Evolutionary conservation across 2,888 invertebrate genomes (phyloP), one percentile per base, ranked within the genome.

Genomic region (Patella caerulea): DNA sequence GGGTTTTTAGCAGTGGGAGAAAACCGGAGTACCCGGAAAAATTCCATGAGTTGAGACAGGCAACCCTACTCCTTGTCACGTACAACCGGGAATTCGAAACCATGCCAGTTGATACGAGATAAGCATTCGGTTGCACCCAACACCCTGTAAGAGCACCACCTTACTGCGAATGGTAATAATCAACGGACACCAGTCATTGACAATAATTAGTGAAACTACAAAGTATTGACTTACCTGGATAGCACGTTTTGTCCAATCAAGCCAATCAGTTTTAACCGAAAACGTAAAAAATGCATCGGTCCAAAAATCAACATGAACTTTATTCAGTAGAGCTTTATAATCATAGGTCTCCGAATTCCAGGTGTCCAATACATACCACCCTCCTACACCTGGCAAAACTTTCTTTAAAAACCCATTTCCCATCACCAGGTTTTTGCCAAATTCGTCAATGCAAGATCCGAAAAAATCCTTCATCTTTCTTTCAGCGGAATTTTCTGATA

Each of bases 401-500:
- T 84, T 83, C 2, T 84, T 81, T 2, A 88, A 75, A 15, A 88
- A 83, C 0, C 87, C 83, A 15, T 81, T 80, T 0, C 86, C 87
- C 14, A 84, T 82, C 11, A 81, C 77, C 7, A 78, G 78, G 84
- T 86, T 86, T 74, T 87, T 85, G 1, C 82, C 81, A 75, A 84
- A 88, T 34, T 86, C 84, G 80, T 89, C 87, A 90, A 93, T 90
- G 84, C 94, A 94, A 1, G 94, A 93, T 78, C 93, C 92, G 88
- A 94, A 94, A 83, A 94, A 93, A 82, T 93, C 91, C 85, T 94
- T 94, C 83, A 94, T 85, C 88, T 94, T 94, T 92, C 93, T 93
- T 82, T 93, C 92, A 7, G 94, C 91, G 5, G 90, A 83, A 82
- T 85, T 84, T 0, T 11, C 3, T 11, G n/a, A 17, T 29, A 11